These are phyloP conservation scores for Micrasema longulum DNA, from an alignment of 1,140 invertebrate species.

Conservation along the genomic window DNA sequence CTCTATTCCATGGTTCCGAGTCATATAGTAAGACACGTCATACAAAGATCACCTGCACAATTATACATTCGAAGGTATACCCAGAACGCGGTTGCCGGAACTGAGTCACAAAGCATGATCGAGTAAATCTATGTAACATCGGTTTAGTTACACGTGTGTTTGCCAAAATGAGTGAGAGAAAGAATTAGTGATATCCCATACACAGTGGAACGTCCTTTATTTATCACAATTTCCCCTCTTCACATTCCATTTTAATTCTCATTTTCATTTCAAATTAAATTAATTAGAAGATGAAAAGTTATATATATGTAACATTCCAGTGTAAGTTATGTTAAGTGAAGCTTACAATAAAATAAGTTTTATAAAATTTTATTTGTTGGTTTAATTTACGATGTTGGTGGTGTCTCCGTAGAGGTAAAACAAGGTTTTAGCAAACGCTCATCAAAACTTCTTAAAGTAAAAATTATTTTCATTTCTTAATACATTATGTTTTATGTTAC, in stretches of 20 bases:
- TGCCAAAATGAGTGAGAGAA: constrained; percentile 49
- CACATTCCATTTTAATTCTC: constrained; percentile 37
- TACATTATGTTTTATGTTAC: too few relatives aligned
- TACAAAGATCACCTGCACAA: constrained; percentile 29
- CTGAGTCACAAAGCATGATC: constrained; percentile 48
- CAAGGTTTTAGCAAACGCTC: too few relatives aligned
- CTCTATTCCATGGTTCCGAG: constrained; percentile 41
- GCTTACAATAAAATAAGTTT: constrained; percentile 54
- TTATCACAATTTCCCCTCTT: constrained; percentile 25
- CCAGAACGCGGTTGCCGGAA: constrained; percentile 46
- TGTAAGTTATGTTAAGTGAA: constrained; percentile 54
- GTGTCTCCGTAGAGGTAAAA: too few relatives aligned
- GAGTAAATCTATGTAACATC: constrained; percentile 39
- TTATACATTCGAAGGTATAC: constrained; percentile 15
- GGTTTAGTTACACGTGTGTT: constrained; percentile 42
- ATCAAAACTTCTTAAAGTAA: too few relatives aligned
- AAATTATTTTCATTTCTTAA: too few relatives aligned
- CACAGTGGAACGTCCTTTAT: constrained; percentile 31
- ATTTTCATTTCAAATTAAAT: constrained; percentile 46
- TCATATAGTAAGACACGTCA: constrained; percentile 42
- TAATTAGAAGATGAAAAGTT: constrained; percentile 40
- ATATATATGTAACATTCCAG: constrained; percentile 45
- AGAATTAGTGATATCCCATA: constrained; percentile 28
- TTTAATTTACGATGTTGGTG: too few relatives aligned
- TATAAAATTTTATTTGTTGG: constrained; percentile 13